These are phyloP conservation scores for Tragelaphus scriptus DNA, from an alignment of 2,113 vertebrate species.

Conservation along the genomic window DNA sequence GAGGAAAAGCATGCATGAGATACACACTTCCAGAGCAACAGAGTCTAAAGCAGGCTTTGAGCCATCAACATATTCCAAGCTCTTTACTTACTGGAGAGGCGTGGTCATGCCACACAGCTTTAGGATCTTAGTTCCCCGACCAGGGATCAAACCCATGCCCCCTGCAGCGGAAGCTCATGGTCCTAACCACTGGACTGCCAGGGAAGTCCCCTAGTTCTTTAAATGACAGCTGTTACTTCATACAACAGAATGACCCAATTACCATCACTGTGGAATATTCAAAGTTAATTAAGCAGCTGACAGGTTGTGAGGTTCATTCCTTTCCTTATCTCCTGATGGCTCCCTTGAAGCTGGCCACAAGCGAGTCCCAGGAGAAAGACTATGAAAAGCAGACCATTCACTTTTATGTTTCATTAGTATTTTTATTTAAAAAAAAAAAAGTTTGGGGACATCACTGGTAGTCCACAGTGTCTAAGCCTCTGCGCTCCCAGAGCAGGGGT, in stretches of 20 bases:
- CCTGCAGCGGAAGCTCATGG: not conserved
- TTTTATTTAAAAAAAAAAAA: too few species aligned
- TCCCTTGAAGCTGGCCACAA: not conserved
- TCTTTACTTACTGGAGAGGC: not conserved
- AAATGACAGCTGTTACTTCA: not conserved
- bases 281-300: not conserved
- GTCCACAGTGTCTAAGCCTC: not conserved
- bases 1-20: not conserved
- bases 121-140: not conserved
- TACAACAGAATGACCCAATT: not conserved
- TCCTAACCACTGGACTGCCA: not conserved
- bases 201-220: not conserved
- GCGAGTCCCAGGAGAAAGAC: not conserved
- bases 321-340: not conserved
- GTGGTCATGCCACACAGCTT: not conserved
- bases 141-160: not conserved
- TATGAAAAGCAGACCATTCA: too few species aligned
- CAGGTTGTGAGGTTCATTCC: not conserved
- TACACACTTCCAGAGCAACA: not conserved
- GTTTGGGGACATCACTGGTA: not conserved
- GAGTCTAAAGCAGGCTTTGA: not conserved
- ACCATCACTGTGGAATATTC: not conserved
- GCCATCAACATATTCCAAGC: not conserved
- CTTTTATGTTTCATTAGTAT: too few species aligned
- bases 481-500: not conserved